Evolutionary conservation across 2,113 vertebrate species (phyloP), one percentile per base, ranked within the genome.

Genomic region (Zeus faber): DNA sequence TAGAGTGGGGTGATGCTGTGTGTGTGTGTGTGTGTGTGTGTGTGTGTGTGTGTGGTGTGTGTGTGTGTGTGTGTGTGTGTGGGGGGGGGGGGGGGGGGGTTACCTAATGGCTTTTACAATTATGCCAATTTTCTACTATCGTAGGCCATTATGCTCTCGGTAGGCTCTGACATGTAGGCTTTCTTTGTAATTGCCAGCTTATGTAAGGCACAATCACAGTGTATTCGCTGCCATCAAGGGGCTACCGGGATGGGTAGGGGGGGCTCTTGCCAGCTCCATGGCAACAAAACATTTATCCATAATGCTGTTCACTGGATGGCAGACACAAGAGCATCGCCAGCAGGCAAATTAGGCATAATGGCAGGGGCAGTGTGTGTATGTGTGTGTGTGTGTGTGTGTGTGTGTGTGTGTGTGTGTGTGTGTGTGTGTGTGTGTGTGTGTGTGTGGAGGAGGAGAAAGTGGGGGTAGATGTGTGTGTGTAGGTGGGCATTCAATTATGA

Each of bases 221-320:
- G 72, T 54, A 65, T 58, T 72, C 65, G 58, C 46, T 52, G 62
- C 53, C 14, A 17, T 23, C 21, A 5, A 51, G 47, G 57, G 74
- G 69, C 77, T 74, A 62, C 74, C 62, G 27, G 33, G 13, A n/a
- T n/a, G n/a, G n/a, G n/a, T 2, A 43, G 58, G 65, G 65, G 79
- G 63, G 64, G 80, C 59, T 75, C 65, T 47, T 68, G 76, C 70
- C 60, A 70, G 46, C 67, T 54, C 80, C 83, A 87, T 85, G 83
- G 85, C 58, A 87, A 87, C 83, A 84, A 84, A 84, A 74, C 85
- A 81, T 76, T 87, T 87, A 85, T 76, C 83, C 53, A 62, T 83
- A 83, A 87, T 84, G 72, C 52, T 27, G 47, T 73, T 70, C 50
- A 44, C 54, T 33, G 60, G 76, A 87, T 79, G 70, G 76, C 27